Evolutionary conservation across 2,888 invertebrate genomes (phyloP).

Genomic region (Ennomos quercinarius): DNA sequence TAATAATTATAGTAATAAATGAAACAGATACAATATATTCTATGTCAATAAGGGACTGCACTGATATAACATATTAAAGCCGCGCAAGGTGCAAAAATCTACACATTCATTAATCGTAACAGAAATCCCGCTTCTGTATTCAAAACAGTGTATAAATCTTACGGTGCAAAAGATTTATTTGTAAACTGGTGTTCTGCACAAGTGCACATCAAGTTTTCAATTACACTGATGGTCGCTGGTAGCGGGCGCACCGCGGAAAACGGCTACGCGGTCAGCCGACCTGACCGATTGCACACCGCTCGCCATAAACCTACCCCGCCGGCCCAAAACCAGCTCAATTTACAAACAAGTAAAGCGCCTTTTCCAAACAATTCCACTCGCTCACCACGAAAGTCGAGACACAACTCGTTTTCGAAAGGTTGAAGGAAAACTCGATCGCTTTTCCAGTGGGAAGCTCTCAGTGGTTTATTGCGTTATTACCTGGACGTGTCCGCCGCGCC

Average conservation of each 20-base stretch:
- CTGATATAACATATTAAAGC: slow-evolving; percentile 9
- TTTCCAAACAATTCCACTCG: slow-evolving; percentile 54
- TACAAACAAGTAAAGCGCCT: slow-evolving; percentile 64
- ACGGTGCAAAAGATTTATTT: slow-evolving; percentile 71
- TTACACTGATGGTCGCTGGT: slow-evolving; percentile 80
- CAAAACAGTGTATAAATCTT: slow-evolving; percentile 45
- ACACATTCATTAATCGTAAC: slow-evolving; percentile 20
- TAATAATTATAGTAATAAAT: neutral
- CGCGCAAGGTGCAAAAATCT: slow-evolving; percentile 11
- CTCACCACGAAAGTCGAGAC: slow-evolving; percentile 68
- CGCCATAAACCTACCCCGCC: slow-evolving; percentile 45
- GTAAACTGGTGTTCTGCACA: slow-evolving; percentile 73
- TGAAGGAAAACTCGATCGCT: slow-evolving; percentile 84
- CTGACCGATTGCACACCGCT: slow-evolving; percentile 75
- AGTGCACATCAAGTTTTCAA: slow-evolving; percentile 84
- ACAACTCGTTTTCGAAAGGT: slow-evolving; percentile 81
- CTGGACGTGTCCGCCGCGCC: slow-evolving; percentile 82
- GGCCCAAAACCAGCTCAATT: slow-evolving; percentile 60
- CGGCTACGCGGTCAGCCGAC: slow-evolving; percentile 72
- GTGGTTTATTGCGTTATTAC: slow-evolving; percentile 86
- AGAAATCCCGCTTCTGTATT: slow-evolving; percentile 27
- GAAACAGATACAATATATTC: neutral
- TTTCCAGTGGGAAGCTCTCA: slow-evolving; percentile 83
- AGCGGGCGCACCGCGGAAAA: slow-evolving; percentile 75
- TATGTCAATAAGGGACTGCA: neutral